These are phyloP conservation scores for Cirrhinus mrigala DNA, from an alignment of 2,797 vertebrate species.

Conservation along the genomic window DNA sequence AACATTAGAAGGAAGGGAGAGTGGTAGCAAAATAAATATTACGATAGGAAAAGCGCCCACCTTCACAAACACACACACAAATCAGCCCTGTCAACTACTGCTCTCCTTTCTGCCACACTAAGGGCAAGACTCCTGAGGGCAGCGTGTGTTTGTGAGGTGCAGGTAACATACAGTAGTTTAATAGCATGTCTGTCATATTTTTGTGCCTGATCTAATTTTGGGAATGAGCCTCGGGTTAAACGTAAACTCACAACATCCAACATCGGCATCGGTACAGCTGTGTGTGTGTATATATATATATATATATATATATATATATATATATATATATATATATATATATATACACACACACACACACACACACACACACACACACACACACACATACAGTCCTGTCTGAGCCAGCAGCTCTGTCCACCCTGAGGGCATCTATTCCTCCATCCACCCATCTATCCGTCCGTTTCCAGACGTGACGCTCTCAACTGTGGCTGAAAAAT, in stretches of 20 bases:
- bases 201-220: conserved; percentile 22
- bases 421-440: conserved; percentile 46
- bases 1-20: conserved; percentile 19
- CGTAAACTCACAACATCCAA: background rate
- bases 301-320: background rate
- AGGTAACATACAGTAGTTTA: conserved; percentile 15
- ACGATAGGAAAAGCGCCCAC: background rate
- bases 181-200: conserved; percentile 32
- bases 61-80: conserved; percentile 9
- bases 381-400: conserved; percentile 14
- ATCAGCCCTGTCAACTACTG: background rate
- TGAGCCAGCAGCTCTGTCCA: conserved; percentile 32
- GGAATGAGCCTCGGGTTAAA: conserved; percentile 39
- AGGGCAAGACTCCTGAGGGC: conserved; percentile 9
- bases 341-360: conserved; percentile 43
- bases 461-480: conserved; percentile 9
- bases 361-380: conserved; percentile 41
- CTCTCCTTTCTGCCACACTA: conserved; percentile 28
- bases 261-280: conserved; percentile 1
- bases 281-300: background rate
- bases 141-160: background rate
- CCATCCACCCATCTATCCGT: conserved; percentile 15
- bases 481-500: conserved; percentile 25
- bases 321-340: no score
- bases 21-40: conserved; percentile 31